These are phyloP conservation scores for Mamestra brassicae DNA, from an alignment of 2,888 invertebrate species.

Conservation along the genomic window DNA sequence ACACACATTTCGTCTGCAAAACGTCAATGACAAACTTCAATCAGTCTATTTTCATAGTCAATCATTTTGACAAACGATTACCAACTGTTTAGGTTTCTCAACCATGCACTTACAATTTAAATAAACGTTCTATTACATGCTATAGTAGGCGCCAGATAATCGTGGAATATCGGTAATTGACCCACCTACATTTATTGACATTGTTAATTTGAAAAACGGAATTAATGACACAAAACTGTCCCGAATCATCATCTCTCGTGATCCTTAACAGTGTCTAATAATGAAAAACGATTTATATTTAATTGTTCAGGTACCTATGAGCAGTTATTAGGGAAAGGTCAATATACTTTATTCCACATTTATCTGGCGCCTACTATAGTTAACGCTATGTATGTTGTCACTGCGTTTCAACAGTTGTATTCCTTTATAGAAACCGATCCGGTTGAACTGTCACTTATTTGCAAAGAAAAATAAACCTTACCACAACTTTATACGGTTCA, in stretches of 20 bases:
- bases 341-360: no score
- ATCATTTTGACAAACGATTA: slow-evolving; percentile 38
- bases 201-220: no score
- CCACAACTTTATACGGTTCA: slow-evolving; percentile 22
- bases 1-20: slow-evolving; percentile 18
- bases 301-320: no score
- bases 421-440: slow-evolving; percentile 58
- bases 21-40: slow-evolving; percentile 14
- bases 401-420: slow-evolving; percentile 52
- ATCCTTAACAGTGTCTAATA: no score
- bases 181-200: no score
- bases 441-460: slow-evolving; percentile 53
- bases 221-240: no score
- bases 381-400: slow-evolving; percentile 56
- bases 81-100: slow-evolving; percentile 40
- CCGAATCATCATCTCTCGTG: no score
- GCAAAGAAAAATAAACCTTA: slow-evolving; percentile 48
- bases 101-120: slow-evolving; percentile 46
- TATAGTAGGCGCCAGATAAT: no score
- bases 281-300: no score
- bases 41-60: slow-evolving; percentile 36
- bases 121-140: slow-evolving; percentile 56
- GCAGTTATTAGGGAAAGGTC: no score
- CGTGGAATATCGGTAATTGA: no score
- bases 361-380: no score